Base-by-base conservation (phyloP, 2,888 invertebrate genomes). In the Electrophaes corylata region DNA sequence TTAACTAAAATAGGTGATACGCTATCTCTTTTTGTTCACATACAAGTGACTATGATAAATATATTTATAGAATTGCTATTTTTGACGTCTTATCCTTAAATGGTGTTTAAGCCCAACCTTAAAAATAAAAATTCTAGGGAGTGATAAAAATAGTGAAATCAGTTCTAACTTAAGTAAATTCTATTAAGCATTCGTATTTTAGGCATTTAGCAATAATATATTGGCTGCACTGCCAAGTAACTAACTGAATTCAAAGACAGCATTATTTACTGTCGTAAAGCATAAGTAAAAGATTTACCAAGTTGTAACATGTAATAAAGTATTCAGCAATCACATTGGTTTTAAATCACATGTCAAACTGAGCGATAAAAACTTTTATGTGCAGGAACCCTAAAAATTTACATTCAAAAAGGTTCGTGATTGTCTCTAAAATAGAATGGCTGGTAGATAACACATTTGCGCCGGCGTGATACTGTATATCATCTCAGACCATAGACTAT, bases 401-500 rank as follows among this genome's bases (percentile, higher is more conserved):
- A 67, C 66, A 72, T 71, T 69, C 57, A 70, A 69, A 74, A 62
- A 69, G 65, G 63, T 60, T 57, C 55, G 62, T 73, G 75, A 82
- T 81, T 83, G 83, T 80, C 77, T 81, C 65, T 72, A 62, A 71
- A 79, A 75, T 73, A 78, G 75, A 80, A 78, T 74, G 72, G 73
- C 72, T 48, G 63, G 66, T 67, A 81, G 83, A 81, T 86, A 83
- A 72, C 84, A 80, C 83, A 83, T 85, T 84, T 75, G 79, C 81
- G 78, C 79, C 74, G 72, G 74, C 57, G 71, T 78, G 83, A 83
- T 85, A 81, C 80, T 75, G 75, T 81, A 79, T 81, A 84, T 86
- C 84, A 86, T 84, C 81, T 80, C 67, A 51, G 26, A 14, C 48
- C 66, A 71, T 64, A 83, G 83, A 79, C 40, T 46, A 72, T 4